Percentiles rank a stretch among this genome's conserved stretches.
phyloP scores from a whole-genome alignment of 2,113 vertebrate genomes.

The Apaloderma vittatum region DNA sequence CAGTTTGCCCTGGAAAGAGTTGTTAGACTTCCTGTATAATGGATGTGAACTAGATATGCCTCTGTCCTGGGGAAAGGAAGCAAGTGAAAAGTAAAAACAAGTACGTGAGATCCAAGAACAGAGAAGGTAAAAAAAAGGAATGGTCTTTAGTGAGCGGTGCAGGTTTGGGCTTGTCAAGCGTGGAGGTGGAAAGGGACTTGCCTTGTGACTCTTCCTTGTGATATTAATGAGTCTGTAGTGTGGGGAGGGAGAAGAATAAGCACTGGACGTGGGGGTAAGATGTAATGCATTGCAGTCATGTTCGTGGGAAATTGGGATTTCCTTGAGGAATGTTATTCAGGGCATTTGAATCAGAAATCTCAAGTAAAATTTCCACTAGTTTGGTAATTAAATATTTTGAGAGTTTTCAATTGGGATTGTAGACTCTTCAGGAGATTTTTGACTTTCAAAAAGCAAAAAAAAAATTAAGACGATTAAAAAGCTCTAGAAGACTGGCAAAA shows the following conservation, averaged over 20 bases:
- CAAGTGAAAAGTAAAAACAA: no score
- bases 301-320: fast-evolving
- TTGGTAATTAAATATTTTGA: background rate
- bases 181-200: background rate
- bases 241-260: no score
- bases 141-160: background rate
- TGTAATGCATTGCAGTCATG: fast-evolving
- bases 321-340: no score
- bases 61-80: background rate
- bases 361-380: background rate
- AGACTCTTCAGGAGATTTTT: background rate
- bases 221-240: background rate
- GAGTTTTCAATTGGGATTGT: background rate
- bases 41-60: fast-evolving
- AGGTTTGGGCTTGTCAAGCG: background rate
- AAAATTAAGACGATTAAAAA: background rate
- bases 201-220: background rate
- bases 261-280: background rate
- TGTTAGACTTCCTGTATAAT: no score
- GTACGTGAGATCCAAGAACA: background rate
- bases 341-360: background rate
- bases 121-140: background rate
- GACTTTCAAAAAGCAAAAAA: background rate
- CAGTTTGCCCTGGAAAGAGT: no score
- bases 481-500: no score